Evolutionary conservation across 2,888 invertebrate species (phyloP).

Genomic region (Lymantria monacha): DNA sequence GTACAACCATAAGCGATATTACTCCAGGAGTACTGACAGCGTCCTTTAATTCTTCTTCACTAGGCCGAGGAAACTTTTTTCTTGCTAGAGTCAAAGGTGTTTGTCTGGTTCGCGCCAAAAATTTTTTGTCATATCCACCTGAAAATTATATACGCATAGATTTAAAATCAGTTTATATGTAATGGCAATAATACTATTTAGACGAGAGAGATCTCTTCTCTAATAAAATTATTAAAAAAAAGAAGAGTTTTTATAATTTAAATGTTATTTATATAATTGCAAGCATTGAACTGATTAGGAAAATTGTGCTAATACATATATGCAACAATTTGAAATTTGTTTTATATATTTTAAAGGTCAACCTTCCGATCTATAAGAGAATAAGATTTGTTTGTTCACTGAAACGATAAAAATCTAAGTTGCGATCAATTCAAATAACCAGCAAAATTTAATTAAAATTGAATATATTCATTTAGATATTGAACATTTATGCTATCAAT

Average conservation of each 20-base stretch:
- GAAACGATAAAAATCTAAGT: too few species aligned
- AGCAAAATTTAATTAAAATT: too few species aligned
- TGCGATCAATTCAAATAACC: too few species aligned
- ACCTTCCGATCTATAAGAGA: too few species aligned
- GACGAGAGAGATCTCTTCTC: neutral
- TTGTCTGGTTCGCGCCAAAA: constrained; percentile 81
- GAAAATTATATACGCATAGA: constrained; percentile 22
- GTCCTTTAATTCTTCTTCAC: constrained; percentile 82
- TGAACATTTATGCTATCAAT: neutral
- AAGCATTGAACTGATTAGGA: too few species aligned
- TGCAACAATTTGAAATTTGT: too few species aligned
- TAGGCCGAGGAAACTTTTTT: constrained; percentile 86
- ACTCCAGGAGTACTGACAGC: constrained; percentile 83
- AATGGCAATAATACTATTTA: neutral
- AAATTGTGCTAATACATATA: too few species aligned
- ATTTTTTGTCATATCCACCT: constrained; percentile 84
- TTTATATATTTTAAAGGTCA: too few species aligned
- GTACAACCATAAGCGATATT: constrained; percentile 85
- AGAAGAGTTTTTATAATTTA: too few species aligned
- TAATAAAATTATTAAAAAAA: neutral
- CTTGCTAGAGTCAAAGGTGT: constrained; percentile 86
- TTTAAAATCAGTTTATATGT: neutral
- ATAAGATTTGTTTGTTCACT: too few species aligned
- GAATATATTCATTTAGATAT: neutral
- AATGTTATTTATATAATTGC: too few species aligned